Evolutionary conservation across 2,797 vertebrate genomes (phyloP).

Genomic region (Psittacula echo): DNA sequence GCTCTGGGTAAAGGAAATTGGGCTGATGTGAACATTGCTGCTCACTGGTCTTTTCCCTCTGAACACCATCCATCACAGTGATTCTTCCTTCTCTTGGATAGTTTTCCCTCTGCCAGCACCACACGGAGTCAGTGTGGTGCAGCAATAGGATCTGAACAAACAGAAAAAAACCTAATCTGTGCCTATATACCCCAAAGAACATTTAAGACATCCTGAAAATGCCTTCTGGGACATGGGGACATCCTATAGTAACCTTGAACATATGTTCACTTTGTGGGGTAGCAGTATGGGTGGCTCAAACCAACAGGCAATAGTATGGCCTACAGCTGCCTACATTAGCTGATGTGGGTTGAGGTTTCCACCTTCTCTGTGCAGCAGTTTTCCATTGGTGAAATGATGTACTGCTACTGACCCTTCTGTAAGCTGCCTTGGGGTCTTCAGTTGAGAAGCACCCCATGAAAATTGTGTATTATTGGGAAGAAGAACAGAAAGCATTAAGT

Average conservation of each 20-base stretch:
- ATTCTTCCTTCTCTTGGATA: not conserved
- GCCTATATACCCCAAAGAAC: not conserved
- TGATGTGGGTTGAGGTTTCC: not conserved
- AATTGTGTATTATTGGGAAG: not conserved
- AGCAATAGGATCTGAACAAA: conserved; percentile 37
- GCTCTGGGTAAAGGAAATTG: not conserved
- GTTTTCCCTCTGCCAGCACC: conserved; percentile 26
- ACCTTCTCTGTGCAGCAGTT: not conserved
- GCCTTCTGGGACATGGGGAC: not conserved
- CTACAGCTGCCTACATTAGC: not conserved
- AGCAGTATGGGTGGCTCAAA: not conserved
- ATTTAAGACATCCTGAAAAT: not conserved
- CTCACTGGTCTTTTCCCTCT: not conserved
- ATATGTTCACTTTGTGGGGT: not conserved
- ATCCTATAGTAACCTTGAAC: not conserved
- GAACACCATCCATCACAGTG: not conserved
- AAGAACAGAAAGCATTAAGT: not conserved
- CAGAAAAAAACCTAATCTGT: not conserved
- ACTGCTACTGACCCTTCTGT: not conserved
- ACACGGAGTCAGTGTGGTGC: conserved; percentile 66
- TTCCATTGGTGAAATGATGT: not conserved
- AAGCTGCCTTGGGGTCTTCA: not conserved
- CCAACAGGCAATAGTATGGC: not conserved
- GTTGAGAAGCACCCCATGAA: not conserved
- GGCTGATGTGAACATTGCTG: not conserved